phyloP scores from a whole-genome alignment of 37 sponge, comb jelly and placozoan species.

The Haliclona indistincta region DNA sequence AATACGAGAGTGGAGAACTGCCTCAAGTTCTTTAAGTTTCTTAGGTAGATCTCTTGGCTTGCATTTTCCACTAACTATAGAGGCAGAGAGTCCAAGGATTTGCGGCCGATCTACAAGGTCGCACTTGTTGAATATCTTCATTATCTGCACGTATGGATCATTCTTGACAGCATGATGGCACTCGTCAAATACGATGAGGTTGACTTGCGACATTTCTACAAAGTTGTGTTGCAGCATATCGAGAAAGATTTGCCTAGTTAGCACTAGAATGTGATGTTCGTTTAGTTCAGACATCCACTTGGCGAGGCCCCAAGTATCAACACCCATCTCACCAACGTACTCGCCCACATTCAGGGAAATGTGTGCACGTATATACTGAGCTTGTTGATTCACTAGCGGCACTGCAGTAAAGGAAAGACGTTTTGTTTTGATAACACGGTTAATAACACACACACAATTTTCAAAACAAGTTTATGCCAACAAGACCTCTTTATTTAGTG shows the following conservation, averaged over 20 bases:
- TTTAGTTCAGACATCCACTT: constrained; percentile 80
- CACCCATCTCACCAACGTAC: constrained; percentile 66
- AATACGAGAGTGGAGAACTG: constrained; percentile 58
- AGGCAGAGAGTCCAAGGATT: constrained; percentile 92
- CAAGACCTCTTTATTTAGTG: no score
- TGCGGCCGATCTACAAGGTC: constrained; percentile 39
- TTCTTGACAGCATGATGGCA: constrained; percentile 96
- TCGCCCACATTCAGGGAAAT: constrained; percentile 62
- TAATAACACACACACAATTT: no score
- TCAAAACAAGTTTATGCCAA: no score
- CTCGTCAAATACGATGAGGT: constrained; percentile 94
- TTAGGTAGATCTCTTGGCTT: constrained; percentile 61
- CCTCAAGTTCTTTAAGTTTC: constrained; percentile 68
- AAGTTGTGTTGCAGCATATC: constrained; percentile 60
- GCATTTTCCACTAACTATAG: constrained; percentile 77
- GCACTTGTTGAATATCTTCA: constrained; percentile 46
- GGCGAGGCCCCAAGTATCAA: constrained; percentile 71
- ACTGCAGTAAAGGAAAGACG: constrained; percentile 40
- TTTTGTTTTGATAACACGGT: background rate
- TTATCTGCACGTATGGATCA: constrained; percentile 84
- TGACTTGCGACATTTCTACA: constrained; percentile 57
- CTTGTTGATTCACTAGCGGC: constrained; percentile 91
- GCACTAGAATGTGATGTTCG: constrained; percentile 83
- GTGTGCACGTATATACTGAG: constrained; percentile 58
- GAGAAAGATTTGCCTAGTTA: constrained; percentile 87